These are phyloP conservation scores for Subacronicta megacephala DNA, from an alignment of 2,888 invertebrate genomes.

Conservation along the genomic window DNA sequence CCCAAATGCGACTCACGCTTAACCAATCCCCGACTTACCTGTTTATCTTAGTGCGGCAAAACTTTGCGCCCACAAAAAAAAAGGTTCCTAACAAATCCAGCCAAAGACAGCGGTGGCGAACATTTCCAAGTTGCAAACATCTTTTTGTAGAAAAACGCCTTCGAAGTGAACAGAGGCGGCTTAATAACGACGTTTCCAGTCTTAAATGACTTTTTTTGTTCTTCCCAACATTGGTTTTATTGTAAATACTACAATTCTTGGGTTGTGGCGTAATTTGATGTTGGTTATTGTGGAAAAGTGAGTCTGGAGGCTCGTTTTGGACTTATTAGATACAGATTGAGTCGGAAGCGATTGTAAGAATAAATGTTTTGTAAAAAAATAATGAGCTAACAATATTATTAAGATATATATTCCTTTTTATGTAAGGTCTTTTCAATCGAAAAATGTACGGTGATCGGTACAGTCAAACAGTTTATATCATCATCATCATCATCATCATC, in stretches of 20 bases:
- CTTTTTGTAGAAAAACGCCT: conserved; percentile 43
- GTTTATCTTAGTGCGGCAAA: conserved; percentile 36
- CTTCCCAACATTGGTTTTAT: conserved; percentile 47
- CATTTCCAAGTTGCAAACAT: conserved; percentile 48
- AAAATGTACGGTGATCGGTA: too few species aligned
- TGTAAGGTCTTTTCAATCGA: too few species aligned
- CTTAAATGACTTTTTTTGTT: conserved; percentile 47
- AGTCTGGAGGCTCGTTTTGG: conserved; percentile 23
- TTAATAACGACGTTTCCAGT: conserved; percentile 57
- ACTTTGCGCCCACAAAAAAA: conserved; percentile 39
- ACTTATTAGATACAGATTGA: conserved; percentile 39
- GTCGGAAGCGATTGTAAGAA: conserved; percentile 3
- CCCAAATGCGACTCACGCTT: neutral
- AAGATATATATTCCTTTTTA: too few species aligned
- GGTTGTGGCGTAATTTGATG: conserved; percentile 28
- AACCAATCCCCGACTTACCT: conserved; percentile 28
- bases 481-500: too few species aligned
- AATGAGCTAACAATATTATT: too few species aligned
- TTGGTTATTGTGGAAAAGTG: conserved; percentile 33
- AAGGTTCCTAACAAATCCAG: conserved; percentile 49
- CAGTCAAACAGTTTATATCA: too few species aligned
- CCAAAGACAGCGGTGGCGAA: conserved; percentile 31
- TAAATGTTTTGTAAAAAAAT: neutral
- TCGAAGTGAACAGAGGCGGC: conserved; percentile 42
- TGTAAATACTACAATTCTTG: conserved; percentile 47